Evolutionary conservation across 2,113 vertebrate species (phyloP).

Genomic region (Cyanoderma ruficeps): DNA sequence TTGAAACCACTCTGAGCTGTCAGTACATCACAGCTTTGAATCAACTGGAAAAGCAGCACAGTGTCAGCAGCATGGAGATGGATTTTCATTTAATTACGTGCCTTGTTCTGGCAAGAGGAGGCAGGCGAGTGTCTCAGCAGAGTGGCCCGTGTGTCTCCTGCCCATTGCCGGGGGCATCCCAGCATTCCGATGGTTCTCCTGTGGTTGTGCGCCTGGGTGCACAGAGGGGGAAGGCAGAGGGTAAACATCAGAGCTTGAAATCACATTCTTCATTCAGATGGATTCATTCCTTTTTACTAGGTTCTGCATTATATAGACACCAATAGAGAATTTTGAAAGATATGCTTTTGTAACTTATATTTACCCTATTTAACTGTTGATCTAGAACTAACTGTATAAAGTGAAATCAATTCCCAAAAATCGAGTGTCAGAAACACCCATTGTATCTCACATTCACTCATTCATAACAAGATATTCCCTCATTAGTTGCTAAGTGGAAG

Average conservation of each 20-base stretch:
- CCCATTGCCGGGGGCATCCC: fast-evolving
- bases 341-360: neutral
- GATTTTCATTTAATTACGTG: constrained; percentile 4
- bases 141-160: neutral
- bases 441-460: neutral
- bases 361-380: neutral
- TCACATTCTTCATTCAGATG: neutral
- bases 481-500: neutral
- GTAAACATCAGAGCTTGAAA: neutral
- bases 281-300: neutral
- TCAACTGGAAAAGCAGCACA: neutral
- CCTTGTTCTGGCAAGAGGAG: neutral
- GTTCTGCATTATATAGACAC: neutral
- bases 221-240: neutral
- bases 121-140: neutral
- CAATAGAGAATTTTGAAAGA: neutral
- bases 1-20: constrained; percentile 14
- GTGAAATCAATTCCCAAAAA: neutral
- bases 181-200: neutral
- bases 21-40: neutral
- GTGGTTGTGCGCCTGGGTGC: neutral
- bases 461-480: neutral
- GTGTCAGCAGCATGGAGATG: neutral
- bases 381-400: neutral
- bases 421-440: neutral